phyloP scores from a whole-genome alignment of 2,113 vertebrate species.

The Irena cyanogastra region DNA sequence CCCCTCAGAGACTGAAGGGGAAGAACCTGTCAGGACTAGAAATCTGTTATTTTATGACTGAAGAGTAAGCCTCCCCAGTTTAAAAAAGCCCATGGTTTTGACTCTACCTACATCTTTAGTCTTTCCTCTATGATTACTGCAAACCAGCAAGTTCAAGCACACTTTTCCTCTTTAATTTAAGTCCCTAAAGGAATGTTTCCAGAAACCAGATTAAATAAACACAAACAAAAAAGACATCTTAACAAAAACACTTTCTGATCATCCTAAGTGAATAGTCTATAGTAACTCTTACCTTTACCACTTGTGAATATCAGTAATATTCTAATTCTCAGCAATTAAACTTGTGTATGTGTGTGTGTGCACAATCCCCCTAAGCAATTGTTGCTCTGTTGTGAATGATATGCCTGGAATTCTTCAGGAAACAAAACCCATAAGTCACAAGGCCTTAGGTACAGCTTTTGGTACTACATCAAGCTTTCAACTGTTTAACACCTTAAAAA shows the following conservation, averaged over 20 bases:
- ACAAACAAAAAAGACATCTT: not conserved
- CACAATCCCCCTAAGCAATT: not conserved
- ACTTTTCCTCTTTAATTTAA: not conserved
- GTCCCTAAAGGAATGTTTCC: not conserved
- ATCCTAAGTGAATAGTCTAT: not conserved
- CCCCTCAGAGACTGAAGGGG: not conserved
- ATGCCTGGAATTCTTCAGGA: not conserved
- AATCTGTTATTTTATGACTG: not conserved
- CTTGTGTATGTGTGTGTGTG: fast-evolving
- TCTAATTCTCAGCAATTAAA: not conserved
- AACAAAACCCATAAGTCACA: not conserved
- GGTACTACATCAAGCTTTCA: not conserved
- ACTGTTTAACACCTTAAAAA: not conserved
- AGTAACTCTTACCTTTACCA: not conserved
- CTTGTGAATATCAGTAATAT: not conserved
- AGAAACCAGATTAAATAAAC: not conserved
- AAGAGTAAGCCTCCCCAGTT: not conserved
- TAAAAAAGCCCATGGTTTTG: not conserved
- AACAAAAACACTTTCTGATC: not conserved
- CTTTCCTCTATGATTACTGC: not conserved
- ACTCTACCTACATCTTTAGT: not conserved
- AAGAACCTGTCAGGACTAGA: not conserved
- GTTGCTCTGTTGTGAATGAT: not conserved
- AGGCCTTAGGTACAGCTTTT: not conserved
- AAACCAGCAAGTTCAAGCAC: not conserved